Conservation (phyloP, 2,113 vertebrate species). For the Bujurquina vittata region DNA sequence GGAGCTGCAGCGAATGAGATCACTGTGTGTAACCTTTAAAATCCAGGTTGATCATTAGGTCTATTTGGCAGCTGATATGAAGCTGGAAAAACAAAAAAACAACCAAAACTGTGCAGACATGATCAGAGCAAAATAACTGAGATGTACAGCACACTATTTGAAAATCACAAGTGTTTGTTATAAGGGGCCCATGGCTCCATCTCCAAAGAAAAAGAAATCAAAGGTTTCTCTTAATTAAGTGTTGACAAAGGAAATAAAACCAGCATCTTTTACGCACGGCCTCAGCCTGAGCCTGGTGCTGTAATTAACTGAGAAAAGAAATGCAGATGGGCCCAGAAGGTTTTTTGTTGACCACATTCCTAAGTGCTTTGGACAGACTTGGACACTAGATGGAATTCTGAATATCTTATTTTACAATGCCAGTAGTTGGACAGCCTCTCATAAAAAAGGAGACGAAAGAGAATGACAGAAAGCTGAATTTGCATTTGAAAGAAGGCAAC, state of each 20-base stretch:
- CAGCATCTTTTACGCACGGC: conserved; percentile 39
- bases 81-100: background rate
- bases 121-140: background rate
- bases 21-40: background rate
- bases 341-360: conserved; percentile 61
- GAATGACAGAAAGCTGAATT: conserved; percentile 47
- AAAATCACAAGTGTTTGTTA: conserved; percentile 6
- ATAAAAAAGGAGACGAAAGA: conserved; percentile 39
- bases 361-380: conserved; percentile 52
- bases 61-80: background rate
- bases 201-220: conserved; percentile 8
- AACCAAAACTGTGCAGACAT: background rate
- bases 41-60: background rate
- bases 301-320: conserved; percentile 71
- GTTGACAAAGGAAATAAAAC: conserved; percentile 40
- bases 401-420: conserved; percentile 66
- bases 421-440: conserved; percentile 61
- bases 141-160: conserved; percentile 6
- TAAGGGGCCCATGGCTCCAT: conserved; percentile 4
- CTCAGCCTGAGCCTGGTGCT: conserved; percentile 22
- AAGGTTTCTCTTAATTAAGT: conserved; percentile 36
- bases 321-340: conserved; percentile 51
- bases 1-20: background rate
- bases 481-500: conserved; percentile 67
- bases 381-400: conserved; percentile 56